These are phyloP conservation scores for Epirrita christyi DNA, from an alignment of 2,888 invertebrate genomes.

Conservation along the genomic window DNA sequence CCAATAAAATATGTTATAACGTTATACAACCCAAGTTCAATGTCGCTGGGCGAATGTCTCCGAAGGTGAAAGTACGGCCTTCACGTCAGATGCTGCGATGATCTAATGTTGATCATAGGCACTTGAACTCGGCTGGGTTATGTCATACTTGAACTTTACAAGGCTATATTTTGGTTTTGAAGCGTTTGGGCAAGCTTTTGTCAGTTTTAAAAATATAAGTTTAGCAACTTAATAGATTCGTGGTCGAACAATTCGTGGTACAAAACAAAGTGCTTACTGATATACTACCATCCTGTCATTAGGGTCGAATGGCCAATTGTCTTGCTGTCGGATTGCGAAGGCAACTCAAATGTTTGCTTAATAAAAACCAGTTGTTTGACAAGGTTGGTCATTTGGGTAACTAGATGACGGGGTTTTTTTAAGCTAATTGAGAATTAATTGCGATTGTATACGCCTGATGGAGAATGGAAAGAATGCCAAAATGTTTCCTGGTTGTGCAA, in stretches of 20 bases:
- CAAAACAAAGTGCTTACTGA: conserved; percentile 11
- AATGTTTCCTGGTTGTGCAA: neutral
- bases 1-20: conserved; percentile 45
- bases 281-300: conserved; percentile 12
- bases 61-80: conserved; percentile 68
- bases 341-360: conserved; percentile 9
- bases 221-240: neutral
- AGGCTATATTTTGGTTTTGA: neutral
- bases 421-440: neutral
- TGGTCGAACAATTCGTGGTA: neutral
- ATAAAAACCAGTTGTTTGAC: conserved; percentile 11
- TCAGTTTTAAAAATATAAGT: too few species aligned
- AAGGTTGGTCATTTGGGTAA: conserved; percentile 15
- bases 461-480: neutral
- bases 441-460: neutral
- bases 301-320: conserved; percentile 8
- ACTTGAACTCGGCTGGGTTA: conserved; percentile 25
- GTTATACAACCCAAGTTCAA: conserved; percentile 68
- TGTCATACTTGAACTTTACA: conserved; percentile 14
- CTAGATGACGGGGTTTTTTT: conserved; percentile 9
- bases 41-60: conserved; percentile 64
- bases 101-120: conserved; percentile 43
- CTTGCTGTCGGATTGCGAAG: conserved; percentile 14
- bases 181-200: neutral
- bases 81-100: conserved; percentile 50